These are phyloP conservation scores for Silurus glanis DNA, from an alignment of 2,113 vertebrate genomes.

Conservation along the genomic window DNA sequence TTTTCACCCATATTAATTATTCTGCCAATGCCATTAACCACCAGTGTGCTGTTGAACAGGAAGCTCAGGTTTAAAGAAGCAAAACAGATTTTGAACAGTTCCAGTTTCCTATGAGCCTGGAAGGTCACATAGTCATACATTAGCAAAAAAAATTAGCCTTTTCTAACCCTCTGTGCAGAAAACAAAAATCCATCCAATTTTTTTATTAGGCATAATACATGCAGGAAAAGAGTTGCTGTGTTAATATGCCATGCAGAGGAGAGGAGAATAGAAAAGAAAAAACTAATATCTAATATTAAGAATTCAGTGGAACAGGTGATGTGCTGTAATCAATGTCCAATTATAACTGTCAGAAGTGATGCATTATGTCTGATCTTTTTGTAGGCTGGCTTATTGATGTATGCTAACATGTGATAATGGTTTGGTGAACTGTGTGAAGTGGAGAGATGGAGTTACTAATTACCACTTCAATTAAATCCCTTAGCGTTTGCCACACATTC, in stretches of 20 bases:
- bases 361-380: conserved; percentile 40
- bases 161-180: neutral
- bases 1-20: neutral
- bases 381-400: conserved; percentile 48
- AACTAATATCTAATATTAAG: neutral
- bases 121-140: neutral
- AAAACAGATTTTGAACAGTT: neutral
- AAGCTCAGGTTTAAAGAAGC: neutral
- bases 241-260: neutral
- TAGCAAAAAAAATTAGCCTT: neutral
- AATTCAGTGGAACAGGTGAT: conserved; percentile 9
- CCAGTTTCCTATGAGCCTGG: too few relatives aligned
- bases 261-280: neutral
- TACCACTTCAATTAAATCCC: conserved; percentile 36
- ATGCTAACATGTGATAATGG: conserved; percentile 48
- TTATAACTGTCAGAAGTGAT: conserved; percentile 50
- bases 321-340: conserved; percentile 54
- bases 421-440: conserved; percentile 41
- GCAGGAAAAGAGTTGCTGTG: neutral
- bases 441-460: conserved; percentile 35
- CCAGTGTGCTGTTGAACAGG: neutral
- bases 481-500: conserved; percentile 29
- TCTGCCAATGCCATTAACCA: neutral
- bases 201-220: neutral
- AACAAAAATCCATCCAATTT: neutral